These are phyloP conservation scores for Xenops minutus DNA, from an alignment of 2,797 vertebrate species.

Conservation along the genomic window DNA sequence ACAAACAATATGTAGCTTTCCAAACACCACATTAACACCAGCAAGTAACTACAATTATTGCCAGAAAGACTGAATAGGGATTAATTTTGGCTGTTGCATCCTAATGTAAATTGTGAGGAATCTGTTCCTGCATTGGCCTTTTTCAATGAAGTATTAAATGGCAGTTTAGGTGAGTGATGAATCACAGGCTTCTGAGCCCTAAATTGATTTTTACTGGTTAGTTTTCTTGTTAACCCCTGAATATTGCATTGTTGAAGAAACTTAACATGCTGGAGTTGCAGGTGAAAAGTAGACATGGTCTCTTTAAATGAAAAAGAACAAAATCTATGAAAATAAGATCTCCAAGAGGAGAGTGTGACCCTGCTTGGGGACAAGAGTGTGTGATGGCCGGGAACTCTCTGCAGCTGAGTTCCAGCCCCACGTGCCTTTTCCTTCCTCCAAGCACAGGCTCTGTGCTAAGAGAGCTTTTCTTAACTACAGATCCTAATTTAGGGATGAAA, in stretches of 20 bases:
- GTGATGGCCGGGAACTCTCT: neutral
- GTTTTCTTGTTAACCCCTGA: slow-evolving; percentile 4
- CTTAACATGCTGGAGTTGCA: neutral
- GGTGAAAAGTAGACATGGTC: neutral
- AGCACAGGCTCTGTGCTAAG: slow-evolving; percentile 7
- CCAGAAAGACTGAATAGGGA: neutral
- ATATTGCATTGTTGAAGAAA: neutral
- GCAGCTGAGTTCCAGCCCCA: slow-evolving; percentile 45
- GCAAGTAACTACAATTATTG: neutral
- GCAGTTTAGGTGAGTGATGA: slow-evolving; percentile 3
- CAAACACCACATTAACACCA: neutral
- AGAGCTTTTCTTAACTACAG: slow-evolving; percentile 14
- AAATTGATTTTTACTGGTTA: neutral
- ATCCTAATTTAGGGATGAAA: slow-evolving; percentile 51
- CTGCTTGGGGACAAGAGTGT: neutral
- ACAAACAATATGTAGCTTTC: neutral
- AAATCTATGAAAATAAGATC: neutral
- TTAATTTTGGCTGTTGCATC: slow-evolving; percentile 9
- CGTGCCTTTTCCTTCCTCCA: slow-evolving; percentile 13
- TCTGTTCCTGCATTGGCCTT: neutral
- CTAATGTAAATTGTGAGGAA: neutral
- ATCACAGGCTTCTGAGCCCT: neutral
- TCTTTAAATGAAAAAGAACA: neutral
- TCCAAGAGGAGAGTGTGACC: neutral
- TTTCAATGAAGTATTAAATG: neutral